These are phyloP conservation scores for Sarotherodon lohbergeri DNA, from an alignment of 2,113 vertebrate genomes.

Conservation along the genomic window DNA sequence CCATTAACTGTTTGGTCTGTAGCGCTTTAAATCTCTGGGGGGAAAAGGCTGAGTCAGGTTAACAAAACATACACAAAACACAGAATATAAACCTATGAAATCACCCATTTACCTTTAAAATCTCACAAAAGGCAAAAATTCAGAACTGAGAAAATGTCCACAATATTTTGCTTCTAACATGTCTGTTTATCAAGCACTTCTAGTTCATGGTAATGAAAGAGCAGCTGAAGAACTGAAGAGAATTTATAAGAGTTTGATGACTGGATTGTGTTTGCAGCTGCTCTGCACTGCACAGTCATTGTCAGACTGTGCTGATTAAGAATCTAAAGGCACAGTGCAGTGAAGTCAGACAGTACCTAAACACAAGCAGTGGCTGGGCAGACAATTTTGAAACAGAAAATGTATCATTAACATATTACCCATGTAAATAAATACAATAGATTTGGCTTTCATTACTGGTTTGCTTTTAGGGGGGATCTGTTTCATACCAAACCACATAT, in stretches of 20 bases:
- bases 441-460: not conserved
- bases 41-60: not conserved
- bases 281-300: not conserved
- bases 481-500: not conserved
- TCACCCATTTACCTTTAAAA: not conserved
- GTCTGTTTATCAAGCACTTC: not conserved
- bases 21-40: not conserved
- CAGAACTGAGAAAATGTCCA: not conserved
- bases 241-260: not conserved
- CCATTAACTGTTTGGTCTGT: not conserved
- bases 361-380: not conserved
- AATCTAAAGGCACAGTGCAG: not conserved
- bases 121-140: not conserved
- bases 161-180: not conserved
- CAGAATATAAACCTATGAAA: not conserved
- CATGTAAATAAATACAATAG: not conserved
- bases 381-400: not conserved
- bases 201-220: not conserved
- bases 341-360: not conserved
- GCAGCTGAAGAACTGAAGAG: not conserved
- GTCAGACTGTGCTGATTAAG: conserved; percentile 30
- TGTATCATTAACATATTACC: not conserved
- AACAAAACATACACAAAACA: not conserved
- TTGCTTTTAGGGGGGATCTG: not conserved
- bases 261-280: not conserved